Evolutionary conservation across 2,113 vertebrate species (phyloP).

Genomic region (Cisticola juncidis): DNA sequence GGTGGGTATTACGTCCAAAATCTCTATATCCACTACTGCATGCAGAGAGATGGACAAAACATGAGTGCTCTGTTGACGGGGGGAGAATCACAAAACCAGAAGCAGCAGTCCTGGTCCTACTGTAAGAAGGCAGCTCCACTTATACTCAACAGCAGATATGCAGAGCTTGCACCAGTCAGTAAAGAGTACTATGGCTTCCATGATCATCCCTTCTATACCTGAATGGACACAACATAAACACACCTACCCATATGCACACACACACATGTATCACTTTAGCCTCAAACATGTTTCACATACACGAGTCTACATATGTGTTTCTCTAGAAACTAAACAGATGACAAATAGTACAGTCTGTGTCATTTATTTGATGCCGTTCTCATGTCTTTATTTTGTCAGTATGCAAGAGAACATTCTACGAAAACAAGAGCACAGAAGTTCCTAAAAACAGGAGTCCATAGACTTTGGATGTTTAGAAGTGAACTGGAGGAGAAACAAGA

Average conservation of each 20-base stretch:
- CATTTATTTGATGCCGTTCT: not conserved
- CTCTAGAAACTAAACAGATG: not conserved
- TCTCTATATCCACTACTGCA: not conserved
- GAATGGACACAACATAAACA: not conserved
- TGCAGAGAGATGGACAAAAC: not conserved
- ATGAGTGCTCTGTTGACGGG: not conserved
- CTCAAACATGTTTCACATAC: not conserved
- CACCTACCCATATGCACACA: not conserved
- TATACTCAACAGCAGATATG: not conserved
- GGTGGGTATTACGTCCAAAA: not conserved
- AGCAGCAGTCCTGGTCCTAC: not conserved
- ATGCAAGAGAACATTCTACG: not conserved
- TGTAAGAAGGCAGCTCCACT: not conserved
- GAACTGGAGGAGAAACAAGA: not conserved
- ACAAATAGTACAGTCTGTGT: not conserved
- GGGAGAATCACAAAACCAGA: not conserved
- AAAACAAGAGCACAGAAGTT: not conserved
- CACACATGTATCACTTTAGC: not conserved
- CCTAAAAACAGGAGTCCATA: not conserved
- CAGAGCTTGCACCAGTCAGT: not conserved
- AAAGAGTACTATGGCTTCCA: not conserved
- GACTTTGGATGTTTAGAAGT: not conserved
- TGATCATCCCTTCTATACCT: not conserved
- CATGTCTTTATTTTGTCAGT: not conserved
- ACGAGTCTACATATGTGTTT: not conserved